A percentile compares a stretch with the other conserved stretches of the same genome.
Conservation (phyloP, 1,140 invertebrate species). For the Plodia interpunctella region DNA sequence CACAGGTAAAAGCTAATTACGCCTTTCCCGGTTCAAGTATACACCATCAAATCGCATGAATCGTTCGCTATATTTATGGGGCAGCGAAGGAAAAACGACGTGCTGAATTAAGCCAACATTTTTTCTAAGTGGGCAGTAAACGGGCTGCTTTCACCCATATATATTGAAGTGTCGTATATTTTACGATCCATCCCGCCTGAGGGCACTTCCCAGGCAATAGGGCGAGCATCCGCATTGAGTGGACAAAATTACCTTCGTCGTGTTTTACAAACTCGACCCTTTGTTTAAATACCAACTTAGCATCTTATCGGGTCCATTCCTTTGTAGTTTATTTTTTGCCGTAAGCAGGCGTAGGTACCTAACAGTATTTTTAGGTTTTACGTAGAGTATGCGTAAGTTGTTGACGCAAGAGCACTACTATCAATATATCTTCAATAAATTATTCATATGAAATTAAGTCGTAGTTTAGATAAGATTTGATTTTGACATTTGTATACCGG, state of each 20-base stretch:
- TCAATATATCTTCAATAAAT: too few species aligned
- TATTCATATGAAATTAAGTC: too few species aligned
- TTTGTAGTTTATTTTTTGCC: not conserved
- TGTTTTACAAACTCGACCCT: conserved; percentile 56
- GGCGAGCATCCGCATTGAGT: conserved; percentile 54
- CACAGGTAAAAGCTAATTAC: conserved; percentile 44
- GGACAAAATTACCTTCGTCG: conserved; percentile 64
- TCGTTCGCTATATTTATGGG: conserved; percentile 60
- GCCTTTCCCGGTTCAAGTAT: conserved; percentile 30
- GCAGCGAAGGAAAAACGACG: conserved; percentile 50
- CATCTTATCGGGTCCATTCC: conserved; percentile 9
- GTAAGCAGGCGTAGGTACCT: too few species aligned
- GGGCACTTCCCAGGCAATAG: conserved; percentile 47
- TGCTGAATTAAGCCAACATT: conserved; percentile 72
- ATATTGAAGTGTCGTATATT: conserved; percentile 72
- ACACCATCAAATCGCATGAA: conserved; percentile 52
- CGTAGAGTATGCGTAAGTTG: too few species aligned
- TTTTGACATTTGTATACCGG: too few species aligned
- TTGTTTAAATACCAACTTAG: conserved; percentile 35
- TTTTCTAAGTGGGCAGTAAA: conserved; percentile 72
- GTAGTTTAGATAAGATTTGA: too few species aligned
- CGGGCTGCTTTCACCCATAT: conserved; percentile 57
- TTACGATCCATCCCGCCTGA: conserved; percentile 64
- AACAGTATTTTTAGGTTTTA: not conserved
- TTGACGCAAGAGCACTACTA: too few species aligned